Evolutionary conservation across 2,797 vertebrate genomes (phyloP), one percentile per base, ranked within the genome.

Genomic region (Bovichtus variegatus): DNA sequence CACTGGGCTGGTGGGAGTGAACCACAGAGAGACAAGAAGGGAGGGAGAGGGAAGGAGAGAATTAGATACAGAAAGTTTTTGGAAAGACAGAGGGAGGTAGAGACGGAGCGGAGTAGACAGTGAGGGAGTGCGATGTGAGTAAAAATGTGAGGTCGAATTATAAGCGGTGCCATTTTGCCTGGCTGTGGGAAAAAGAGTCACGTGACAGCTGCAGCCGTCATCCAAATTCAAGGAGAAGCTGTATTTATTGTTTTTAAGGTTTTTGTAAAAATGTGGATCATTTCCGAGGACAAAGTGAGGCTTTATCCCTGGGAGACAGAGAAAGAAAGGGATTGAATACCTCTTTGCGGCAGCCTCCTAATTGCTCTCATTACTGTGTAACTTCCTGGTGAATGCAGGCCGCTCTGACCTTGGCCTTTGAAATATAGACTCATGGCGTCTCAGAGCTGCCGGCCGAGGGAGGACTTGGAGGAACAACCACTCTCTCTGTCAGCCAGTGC

Each of bases 331-430:
- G 88, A 89, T 74, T 85, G 84, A 91, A 92, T 88, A 81, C 74
- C 76, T 88, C 82, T 84, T 76, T 77, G 87, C 70, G 40, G 85
- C 83, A 87, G 86, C 76, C 85, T 90, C 91, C 88, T 94, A 95
- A 95, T 94, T 94, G 92, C 78, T 82, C 89, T 93, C 89, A 94
- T 95, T 95, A 94, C 91, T 83, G 71, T 74, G 82, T 86, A 91
- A 94, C 90, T 91, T 94, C 90, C 93, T 93, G 82, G 80, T 92
- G 87, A 88, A 86, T 84, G 86, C 74, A 61, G 68, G 80, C 90
- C 62, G 43, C 65, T 79, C 78, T 93, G 94, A 95, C 93, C 94
- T 94, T 94, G 93, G 87, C 87, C 90, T 95, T 94, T 95, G 91
- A 94, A 91, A 94, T 91, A 81, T 72, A 91, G 89, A 87, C 70